phyloP scores from a whole-genome alignment of 2,888 invertebrate species.

The Tachina grossa region DNA sequence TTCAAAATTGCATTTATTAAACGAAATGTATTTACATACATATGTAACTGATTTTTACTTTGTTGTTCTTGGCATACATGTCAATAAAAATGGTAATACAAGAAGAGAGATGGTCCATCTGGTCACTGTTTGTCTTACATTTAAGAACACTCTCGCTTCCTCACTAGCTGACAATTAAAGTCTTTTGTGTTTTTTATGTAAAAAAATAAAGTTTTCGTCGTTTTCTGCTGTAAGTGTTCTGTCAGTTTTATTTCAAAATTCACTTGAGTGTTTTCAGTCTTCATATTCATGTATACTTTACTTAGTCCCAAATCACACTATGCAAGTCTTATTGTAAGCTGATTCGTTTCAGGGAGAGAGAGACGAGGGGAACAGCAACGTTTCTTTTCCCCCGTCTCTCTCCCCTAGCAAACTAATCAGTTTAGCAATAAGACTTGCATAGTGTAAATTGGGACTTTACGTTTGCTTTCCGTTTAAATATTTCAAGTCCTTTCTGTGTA shows the following conservation, averaged over 20 bases:
- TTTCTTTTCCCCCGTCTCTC: too few relatives aligned
- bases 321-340: too few relatives aligned
- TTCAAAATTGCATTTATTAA: not conserved
- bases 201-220: not conserved
- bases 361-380: too few relatives aligned
- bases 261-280: constrained; percentile 10
- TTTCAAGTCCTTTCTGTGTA: constrained; percentile 4
- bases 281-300: not conserved
- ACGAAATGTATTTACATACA: not conserved
- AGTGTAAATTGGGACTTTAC: too few relatives aligned
- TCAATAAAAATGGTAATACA: not conserved
- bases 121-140: not conserved
- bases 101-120: constrained; percentile 1
- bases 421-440: too few relatives aligned
- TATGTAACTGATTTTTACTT: not conserved
- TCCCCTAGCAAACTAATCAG: too few relatives aligned
- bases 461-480: constrained; percentile 29
- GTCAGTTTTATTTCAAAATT: constrained; percentile 22
- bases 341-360: too few relatives aligned
- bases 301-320: too few relatives aligned
- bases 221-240: constrained; percentile 7
- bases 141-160: not conserved
- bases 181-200: not conserved
- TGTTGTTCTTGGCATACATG: not conserved
- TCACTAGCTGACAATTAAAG: not conserved